Evolutionary conservation across 2,113 vertebrate genomes (phyloP), one percentile per base, ranked within the genome.

Genomic region (Neodon shergylaensis): DNA sequence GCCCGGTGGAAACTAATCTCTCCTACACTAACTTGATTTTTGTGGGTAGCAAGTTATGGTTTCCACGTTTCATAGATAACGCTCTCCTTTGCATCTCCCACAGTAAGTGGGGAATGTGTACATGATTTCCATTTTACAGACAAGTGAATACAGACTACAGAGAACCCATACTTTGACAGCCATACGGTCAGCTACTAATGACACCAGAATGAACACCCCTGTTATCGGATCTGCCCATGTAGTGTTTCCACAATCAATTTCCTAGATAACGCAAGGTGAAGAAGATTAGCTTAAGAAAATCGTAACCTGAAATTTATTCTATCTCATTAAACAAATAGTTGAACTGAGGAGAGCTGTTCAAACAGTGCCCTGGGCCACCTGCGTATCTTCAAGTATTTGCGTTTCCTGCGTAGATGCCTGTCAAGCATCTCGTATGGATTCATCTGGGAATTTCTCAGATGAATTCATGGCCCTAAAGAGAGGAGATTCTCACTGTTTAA

Each of bases 301-400:
- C 65, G 44, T 22, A 52, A 91, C 90, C 54, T 87, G 58, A 19
- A 92, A 84, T 95, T 95, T 79, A 81, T 74, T 94, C 95, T 70
- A 70, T 95, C 88, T 96, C 49, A 49, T 87, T 95, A 88, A 95
- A 94, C 39, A 83, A 87, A 77, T 21, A 96, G 42, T 52, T 96
- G 74, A 86, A 88, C 74, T 33, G 49, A 87, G 92, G 33, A 85
- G 68, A 91, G 63, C 58, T 70, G 68, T 94, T 91, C 19, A n/a
- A 44, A 49, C 44, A 72, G 76, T 22, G 54, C 24, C 77, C 17
- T 87, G 31, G 19, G 16, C 92, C 63, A 58, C 63, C 89, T 54
- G 82, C 4, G n/a, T 52, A 79, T 74, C 79, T 82, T 74, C 3
- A 16, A 68, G 36, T 78, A 7, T 63, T 90, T 76, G 47, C 44